Evolutionary conservation across 2,888 invertebrate species (phyloP), one percentile per base, ranked within the genome.

Genomic region (Ischnus inquisitorius): DNA sequence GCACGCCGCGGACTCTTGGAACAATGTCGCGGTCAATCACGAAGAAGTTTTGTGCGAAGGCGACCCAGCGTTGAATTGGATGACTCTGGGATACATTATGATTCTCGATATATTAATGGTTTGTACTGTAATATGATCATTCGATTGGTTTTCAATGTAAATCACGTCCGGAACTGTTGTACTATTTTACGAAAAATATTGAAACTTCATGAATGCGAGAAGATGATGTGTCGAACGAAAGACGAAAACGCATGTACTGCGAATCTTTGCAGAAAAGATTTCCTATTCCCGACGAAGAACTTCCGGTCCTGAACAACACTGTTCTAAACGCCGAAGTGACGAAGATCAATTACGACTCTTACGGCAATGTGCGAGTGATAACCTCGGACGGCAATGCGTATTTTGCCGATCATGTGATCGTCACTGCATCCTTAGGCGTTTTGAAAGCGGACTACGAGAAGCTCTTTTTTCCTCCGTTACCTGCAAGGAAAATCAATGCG

Each of bases 351-450:
- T 57, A 83, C 75, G 0, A 88, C 87, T 60, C 87, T 91, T 39
- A 65, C n/a, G 76, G 82, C 60, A 41, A 57, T 34, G 68, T 78
- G 25, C 41, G 69, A 16, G 79, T 83, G 51, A 68, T 85, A 0
- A 90, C 91, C 5, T 34, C 91, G 19, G 95, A 96, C 88, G 96
- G 95, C 0, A 89, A 94, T 0, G 85, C 88, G 0, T 96, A 95
- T 86, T 91, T 89, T 28, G 96, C 96, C 0, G 95, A 95, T 87
- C 95, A 95, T 88, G 96, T 96, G 0, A 95, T 97, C 34, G 93
- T 96, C 0, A 97, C 97, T 0, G 94, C 95, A 0, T 96, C 97
- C 0, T 90, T 97, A 0, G 97, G 97, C 0, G 96, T 96, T 0
- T 92, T 97, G 22, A 97, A 97, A 90, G 94, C 94, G 22, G 93